Evolutionary conservation across 2,113 vertebrate genomes (phyloP), one percentile per base, ranked within the genome.

Genomic region (Lamprotornis superbus): DNA sequence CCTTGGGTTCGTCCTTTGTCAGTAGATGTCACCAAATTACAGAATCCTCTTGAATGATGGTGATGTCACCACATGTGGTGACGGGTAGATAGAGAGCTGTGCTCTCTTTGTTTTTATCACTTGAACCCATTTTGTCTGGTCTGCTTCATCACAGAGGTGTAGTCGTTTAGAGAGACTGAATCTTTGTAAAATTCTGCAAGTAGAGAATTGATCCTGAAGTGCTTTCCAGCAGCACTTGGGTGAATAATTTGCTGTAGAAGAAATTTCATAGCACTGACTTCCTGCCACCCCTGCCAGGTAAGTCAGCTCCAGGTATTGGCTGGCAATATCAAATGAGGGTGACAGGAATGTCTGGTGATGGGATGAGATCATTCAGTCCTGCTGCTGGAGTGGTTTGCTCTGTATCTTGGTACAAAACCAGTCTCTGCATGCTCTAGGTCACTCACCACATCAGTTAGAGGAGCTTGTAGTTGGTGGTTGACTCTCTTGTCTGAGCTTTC

Each of bases 91-190:
- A 47, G 64, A 56, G 50, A 59, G 35, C 81, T 67, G 0, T 35
- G 92, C 83, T 39, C 39, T 39, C 39, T 39, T 39, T 93, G 30
- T 90, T 93, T 92, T 92, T 93, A 37, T 78, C 56, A 2, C 73
- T 78, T 74, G 60, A 83, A 69, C 89, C 91, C 89, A 31, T 95
- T 93, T 95, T 96, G 76, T 90, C 86, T 87, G 76, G 47, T 89
- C 56, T 70, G 60, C 56, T 81, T 78, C 76, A 52, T 81, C 73
- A n/a, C 47, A 44, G 86, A 88, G 76, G 30, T 63, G 52, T 76
- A 92, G 80, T 83, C 46, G 11, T n/a, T 70, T 70, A 44, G 83
- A 67, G 64, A 61, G 50, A 25, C 53, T 53, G 69, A 22, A 22
- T 70, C 76, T 83, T 75, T 59, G 27, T 55, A 10, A 33, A 59